A percentile compares a stretch with the other conserved stretches of the same genome.
phyloP scores from a whole-genome alignment of 1,140 invertebrate species.

The Brachionus calyciflorus region DNA sequence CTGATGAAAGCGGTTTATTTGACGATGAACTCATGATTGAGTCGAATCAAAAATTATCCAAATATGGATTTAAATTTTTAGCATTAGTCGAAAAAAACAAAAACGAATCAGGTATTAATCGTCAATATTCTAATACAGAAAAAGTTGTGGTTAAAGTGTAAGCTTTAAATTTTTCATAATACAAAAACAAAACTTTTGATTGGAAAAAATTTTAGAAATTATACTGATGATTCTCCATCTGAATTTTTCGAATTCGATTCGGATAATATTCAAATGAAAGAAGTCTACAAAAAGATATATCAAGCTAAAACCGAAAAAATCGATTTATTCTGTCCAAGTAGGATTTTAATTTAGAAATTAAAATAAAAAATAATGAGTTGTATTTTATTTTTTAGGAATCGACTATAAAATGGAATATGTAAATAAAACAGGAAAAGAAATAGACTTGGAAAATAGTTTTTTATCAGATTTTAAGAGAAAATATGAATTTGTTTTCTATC shows the following conservation, averaged over 20 bases:
- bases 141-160: slow-evolving; percentile 2
- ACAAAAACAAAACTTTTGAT: too few species aligned
- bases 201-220: too few species aligned
- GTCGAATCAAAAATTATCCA: slow-evolving; percentile 2
- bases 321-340: slow-evolving; percentile 16
- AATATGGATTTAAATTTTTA: slow-evolving; percentile 23
- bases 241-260: background rate
- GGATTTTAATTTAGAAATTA: background rate
- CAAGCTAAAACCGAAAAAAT: background rate
- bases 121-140: background rate
- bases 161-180: too few species aligned
- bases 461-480: slow-evolving; percentile 8
- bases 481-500: slow-evolving; percentile 17
- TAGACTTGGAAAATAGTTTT: slow-evolving; percentile 15
- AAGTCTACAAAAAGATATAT: background rate
- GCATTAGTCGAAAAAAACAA: background rate
- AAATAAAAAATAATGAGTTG: background rate
- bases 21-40: slow-evolving; percentile 35
- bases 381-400: background rate
- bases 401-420: slow-evolving; percentile 11
- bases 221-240: background rate
- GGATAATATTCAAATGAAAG: slow-evolving; percentile 12
- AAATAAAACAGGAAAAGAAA: slow-evolving; percentile 5
- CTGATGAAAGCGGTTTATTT: background rate
- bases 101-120: background rate